Base-by-base conservation (phyloP, 2,113 vertebrate species). In the Helogale parvula region DNA sequence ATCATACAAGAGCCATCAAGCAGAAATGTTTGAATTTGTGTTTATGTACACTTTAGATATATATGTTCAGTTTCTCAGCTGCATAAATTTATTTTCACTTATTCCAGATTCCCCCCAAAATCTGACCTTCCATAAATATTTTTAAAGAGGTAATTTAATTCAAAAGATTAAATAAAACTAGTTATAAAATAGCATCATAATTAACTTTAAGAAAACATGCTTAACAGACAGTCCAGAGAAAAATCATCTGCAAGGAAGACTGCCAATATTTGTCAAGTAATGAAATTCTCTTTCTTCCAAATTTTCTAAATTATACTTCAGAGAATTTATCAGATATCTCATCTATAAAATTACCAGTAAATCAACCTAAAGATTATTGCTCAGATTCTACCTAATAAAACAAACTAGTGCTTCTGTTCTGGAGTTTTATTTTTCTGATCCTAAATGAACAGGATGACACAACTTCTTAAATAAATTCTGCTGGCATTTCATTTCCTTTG, bases 71-170 rank as follows among this genome's bases (percentile, higher is more conserved):
- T 98, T 87, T 94, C 95, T 90, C 52, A 81, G 52, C 14, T 95
- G 35, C 82, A 74, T 25, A 96, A 96, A 90, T 66, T 97, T 92
- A 47, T 87, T 88, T 91, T 91, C 25, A 85, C 50, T 96, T 95
- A 81, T 66, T 97, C 81, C 96, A 71, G 88, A 88, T 88, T 98
- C 95, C 90, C 91, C 77, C 85, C 54, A 97, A 94, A 95, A 82
- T 16, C 13, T 94, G 74, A 74, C 31, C 38, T 81, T 94, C 80
- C 7, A 50, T 94, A 50, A 94, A 72, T 86, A 93, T 96, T 90
- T 87, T 96, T 66, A 57, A 90, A 90, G 29, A 85, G 15, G 5
- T 45, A 68, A 69, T 90, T 96, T 94, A 38, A 92, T 77, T 79
- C 27, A 90, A 87, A 97, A 93, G 9, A 80, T 86, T 88, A 90